A percentile compares a stretch with the other conserved stretches of the same genome.
These are phyloP conservation scores for Drosophila sproati DNA, from an alignment of 1,140 invertebrate genomes.

Conservation along the genomic window DNA sequence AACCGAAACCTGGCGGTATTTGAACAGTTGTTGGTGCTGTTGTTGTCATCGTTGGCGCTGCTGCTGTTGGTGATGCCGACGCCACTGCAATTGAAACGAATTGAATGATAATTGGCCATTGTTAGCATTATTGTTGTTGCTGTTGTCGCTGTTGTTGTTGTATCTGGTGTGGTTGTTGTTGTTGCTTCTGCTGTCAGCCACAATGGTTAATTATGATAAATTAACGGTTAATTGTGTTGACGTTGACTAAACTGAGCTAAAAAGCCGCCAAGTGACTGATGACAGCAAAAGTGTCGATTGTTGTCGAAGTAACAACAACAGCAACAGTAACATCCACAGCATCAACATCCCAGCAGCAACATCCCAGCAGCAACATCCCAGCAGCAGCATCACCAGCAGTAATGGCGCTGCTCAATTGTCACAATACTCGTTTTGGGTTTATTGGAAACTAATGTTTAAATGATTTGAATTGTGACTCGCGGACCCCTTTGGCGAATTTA, in stretches of 20 bases:
- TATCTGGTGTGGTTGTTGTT: slow-evolving; percentile 32
- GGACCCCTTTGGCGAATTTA: slow-evolving; percentile 46
- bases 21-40: slow-evolving; percentile 75
- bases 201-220: slow-evolving; percentile 83
- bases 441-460: slow-evolving; percentile 2
- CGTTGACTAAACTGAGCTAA: slow-evolving; percentile 70
- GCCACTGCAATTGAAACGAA: slow-evolving; percentile 81
- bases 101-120: slow-evolving; percentile 82
- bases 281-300: slow-evolving; percentile 18
- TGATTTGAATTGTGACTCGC: slow-evolving; percentile 28
- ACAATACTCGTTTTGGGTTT: slow-evolving; percentile 7
- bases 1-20: slow-evolving; percentile 85
- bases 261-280: slow-evolving; percentile 31
- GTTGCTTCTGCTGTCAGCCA: slow-evolving; percentile 41
- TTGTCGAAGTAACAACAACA: slow-evolving; percentile 7
- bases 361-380: background rate
- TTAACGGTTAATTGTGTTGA: slow-evolving; percentile 81
- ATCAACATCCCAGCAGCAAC: background rate
- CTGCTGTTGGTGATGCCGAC: slow-evolving; percentile 57
- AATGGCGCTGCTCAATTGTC: slow-evolving; percentile 36
- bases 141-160: slow-evolving; percentile 21
- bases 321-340: background rate
- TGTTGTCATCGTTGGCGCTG: slow-evolving; percentile 46
- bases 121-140: slow-evolving; percentile 55
- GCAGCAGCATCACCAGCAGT: background rate